Conservation (phyloP, 2,113 vertebrate species). For the Gymnobelideus leadbeateri region DNA sequence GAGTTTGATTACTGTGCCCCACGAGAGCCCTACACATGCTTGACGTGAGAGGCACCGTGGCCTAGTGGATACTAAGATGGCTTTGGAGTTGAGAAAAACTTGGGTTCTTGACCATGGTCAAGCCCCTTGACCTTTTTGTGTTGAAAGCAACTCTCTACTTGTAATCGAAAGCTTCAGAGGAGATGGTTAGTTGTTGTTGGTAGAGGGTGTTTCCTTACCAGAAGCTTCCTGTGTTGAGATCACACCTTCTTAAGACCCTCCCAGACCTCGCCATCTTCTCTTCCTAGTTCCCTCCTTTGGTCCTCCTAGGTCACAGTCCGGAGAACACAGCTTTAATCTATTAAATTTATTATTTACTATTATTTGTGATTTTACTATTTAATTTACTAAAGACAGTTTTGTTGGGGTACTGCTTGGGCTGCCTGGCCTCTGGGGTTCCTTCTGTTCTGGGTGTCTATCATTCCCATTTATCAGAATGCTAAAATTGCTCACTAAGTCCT, state of each 20-base stretch:
- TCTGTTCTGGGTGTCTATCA: not conserved
- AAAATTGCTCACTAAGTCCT: too few species aligned
- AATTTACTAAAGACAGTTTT: too few species aligned
- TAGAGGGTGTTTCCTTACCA: not conserved
- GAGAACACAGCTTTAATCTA: not conserved
- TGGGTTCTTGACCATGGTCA: not conserved
- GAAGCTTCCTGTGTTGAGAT: not conserved
- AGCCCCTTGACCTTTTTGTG: not conserved
- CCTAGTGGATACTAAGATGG: too few species aligned
- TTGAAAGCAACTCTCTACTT: not conserved
- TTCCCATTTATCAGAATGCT: not conserved
- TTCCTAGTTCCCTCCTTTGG: not conserved
- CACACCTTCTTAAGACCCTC: too few species aligned
- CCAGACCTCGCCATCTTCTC: not conserved
- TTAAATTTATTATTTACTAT: too few species aligned
- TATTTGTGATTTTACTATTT: too few species aligned
- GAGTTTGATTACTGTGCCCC: not conserved
- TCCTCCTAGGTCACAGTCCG: not conserved
- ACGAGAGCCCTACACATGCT: not conserved
- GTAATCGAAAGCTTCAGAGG: not conserved
- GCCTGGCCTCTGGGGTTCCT: not conserved
- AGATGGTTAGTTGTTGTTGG: accelerated
- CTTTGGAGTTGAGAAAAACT: too few species aligned
- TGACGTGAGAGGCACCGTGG: too few species aligned
- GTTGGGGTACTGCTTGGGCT: not conserved